Evolutionary conservation across 2,113 vertebrate genomes (phyloP), one percentile per base, ranked within the genome.

Genomic region (Halcyon malimbica): DNA sequence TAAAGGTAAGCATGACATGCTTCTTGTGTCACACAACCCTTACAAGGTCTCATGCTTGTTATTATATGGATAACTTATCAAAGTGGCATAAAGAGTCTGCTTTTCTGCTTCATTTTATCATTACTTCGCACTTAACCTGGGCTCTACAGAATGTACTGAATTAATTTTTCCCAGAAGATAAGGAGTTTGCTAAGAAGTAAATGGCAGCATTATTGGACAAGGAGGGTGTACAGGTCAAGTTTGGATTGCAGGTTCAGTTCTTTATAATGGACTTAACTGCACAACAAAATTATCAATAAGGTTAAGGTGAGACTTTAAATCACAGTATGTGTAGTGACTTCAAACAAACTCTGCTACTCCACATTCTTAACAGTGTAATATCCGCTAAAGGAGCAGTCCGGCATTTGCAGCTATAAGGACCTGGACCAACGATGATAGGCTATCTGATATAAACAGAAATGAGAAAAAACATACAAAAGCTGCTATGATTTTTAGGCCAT

Each of bases 1-100:
- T 35, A 50, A 53, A 29, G 3, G 19, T 13, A 33, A 42, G 2
- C 10, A 57, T 0, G 3, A 4, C 8, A 3, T 10, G 2, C 1
- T 68, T 28, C 41, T 37, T n/a, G 5, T 71, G 13, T 63, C 48
- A 56, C 26, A 31, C 5, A 54, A 13, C 8, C 8, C 31, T 76
- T 44, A 21, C 6, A 25, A 83, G 19, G 11, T 39, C 54, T 79
- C 9, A 5, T 9, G 10, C 35, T 82, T 81, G 33, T 65, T 84
- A 35, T 91, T 89, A 87, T 24, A 64, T 15, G 16, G 42, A 68
- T 46, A 63, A 71, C 12, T 78, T 63, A 10, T 65, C 56, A 68
- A 82, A 87, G 23, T 16, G 23, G 6, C 16, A 56, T 0, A 17
- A 76, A 90, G 83, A 64, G 5, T 23, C 2, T 16, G 2, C 3